These are phyloP conservation scores for Saimiri boliviensis DNA, from an alignment of 2,113 vertebrate species.

Conservation along the genomic window DNA sequence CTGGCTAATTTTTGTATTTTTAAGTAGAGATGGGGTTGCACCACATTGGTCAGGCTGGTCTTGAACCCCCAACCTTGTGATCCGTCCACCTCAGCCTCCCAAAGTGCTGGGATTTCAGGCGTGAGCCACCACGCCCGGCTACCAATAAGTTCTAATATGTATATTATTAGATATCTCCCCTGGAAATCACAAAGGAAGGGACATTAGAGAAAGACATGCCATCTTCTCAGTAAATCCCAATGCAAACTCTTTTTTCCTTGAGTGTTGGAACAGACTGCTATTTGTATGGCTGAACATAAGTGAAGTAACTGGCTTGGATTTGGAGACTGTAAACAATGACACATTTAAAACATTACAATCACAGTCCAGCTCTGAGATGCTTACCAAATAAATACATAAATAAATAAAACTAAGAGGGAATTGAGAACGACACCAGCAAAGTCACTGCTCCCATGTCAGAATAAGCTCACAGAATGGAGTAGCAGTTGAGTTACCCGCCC, in stretches of 20 bases:
- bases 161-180: not conserved
- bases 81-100: too few species aligned
- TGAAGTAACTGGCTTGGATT: not conserved
- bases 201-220: not conserved
- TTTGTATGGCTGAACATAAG: not conserved
- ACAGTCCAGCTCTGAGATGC: not conserved
- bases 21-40: too few species aligned
- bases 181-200: not conserved
- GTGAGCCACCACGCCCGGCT: too few species aligned
- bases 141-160: not conserved
- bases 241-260: not conserved
- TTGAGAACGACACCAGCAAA: not conserved
- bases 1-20: too few species aligned
- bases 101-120: too few species aligned
- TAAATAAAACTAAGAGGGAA: not conserved
- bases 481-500: not conserved
- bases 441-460: not conserved
- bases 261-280: not conserved
- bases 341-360: not conserved
- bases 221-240: not conserved
- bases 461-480: rapidly evolving
- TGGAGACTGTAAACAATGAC: not conserved
- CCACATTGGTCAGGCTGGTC: too few species aligned
- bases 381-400: not conserved
- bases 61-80: too few species aligned